Percentiles rank a stretch among this genome's conserved stretches.
These are phyloP conservation scores for Alentia gelatinosa DNA, from an alignment of 2,888 invertebrate genomes.

Conservation along the genomic window DNA sequence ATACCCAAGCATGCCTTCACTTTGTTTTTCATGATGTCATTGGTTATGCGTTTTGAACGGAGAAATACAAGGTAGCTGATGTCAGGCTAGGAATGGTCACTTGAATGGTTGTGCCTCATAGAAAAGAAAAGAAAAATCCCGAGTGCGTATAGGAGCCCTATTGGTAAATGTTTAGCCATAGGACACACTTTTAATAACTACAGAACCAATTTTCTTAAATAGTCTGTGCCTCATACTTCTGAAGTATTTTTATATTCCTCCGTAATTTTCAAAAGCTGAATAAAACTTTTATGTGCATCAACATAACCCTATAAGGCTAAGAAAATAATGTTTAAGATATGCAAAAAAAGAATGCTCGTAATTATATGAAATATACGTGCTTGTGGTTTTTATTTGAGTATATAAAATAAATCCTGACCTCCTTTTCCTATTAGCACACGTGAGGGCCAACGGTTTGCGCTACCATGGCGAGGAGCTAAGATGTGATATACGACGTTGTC, in stretches of 20 bases:
- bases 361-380: background rate
- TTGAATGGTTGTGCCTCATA: constrained; percentile 31
- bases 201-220: background rate
- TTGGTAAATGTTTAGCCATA: background rate
- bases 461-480: background rate
- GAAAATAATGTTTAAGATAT: background rate
- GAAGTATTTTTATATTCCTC: constrained; percentile 13
- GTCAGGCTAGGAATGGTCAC: constrained; percentile 37
- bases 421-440: background rate
- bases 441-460: background rate
- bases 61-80: background rate
- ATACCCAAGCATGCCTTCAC: background rate
- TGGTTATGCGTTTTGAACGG: background rate
- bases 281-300: background rate
- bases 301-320: background rate
- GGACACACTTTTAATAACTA: background rate
- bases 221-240: constrained; percentile 1
- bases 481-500: background rate
- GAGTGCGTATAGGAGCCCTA: constrained; percentile 33
- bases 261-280: background rate
- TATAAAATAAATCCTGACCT: background rate
- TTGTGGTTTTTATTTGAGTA: background rate
- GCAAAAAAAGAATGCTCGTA: background rate
- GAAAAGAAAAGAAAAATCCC: background rate
- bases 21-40: background rate